These are phyloP conservation scores for Oreochromis grahami DNA, from an alignment of 2,797 vertebrate genomes.

Conservation along the genomic window DNA sequence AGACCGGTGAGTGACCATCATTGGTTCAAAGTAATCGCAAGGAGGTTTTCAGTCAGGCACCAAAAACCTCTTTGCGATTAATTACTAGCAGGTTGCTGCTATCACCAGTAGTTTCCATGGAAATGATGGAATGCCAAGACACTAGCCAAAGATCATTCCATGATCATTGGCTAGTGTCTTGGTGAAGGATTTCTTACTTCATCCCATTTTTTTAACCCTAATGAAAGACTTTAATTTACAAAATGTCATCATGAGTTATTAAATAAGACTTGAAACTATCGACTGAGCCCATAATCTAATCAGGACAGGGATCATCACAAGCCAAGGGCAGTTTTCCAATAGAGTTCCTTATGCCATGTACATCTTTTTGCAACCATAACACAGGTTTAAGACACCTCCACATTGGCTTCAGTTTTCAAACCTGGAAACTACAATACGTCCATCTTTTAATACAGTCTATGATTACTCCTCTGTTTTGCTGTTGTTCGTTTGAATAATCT, in stretches of 20 bases:
- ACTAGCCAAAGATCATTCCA: no score
- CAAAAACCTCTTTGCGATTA: no score
- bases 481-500: not conserved
- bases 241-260: not conserved
- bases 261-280: not conserved
- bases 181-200: not conserved
- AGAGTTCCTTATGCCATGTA: not conserved
- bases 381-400: not conserved
- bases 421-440: not conserved
- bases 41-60: no score
- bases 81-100: no score
- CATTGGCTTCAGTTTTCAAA: not conserved
- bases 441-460: not conserved
- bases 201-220: not conserved
- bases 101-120: no score
- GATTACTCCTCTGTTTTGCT: not conserved
- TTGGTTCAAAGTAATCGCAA: no score
- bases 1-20: no score
- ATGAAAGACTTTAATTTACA: not conserved
- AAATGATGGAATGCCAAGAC: no score
- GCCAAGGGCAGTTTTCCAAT: not conserved
- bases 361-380: not conserved
- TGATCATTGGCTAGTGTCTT: not conserved
- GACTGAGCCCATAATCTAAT: not conserved
- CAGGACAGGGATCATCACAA: not conserved